Conservation (phyloP, 1,140 invertebrate species). For the Drosophila murphyi region DNA sequence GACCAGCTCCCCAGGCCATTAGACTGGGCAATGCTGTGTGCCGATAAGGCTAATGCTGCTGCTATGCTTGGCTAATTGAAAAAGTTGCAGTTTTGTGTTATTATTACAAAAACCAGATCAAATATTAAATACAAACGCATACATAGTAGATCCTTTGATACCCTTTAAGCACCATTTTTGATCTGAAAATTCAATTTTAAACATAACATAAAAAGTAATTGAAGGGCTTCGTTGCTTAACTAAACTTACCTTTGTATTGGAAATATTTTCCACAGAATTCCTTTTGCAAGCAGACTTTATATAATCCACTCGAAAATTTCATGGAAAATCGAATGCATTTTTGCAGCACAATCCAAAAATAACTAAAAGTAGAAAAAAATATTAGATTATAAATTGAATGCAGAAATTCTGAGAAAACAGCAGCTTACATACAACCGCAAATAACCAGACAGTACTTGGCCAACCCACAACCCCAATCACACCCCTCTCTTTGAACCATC, state of each 20-base stretch:
- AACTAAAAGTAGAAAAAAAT: background rate
- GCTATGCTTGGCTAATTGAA: conserved; percentile 65
- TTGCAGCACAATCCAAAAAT: conserved; percentile 1
- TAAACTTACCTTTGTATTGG: too few relatives aligned
- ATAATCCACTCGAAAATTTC: background rate
- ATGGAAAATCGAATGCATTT: too few relatives aligned
- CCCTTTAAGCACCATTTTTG: too few relatives aligned
- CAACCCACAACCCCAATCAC: background rate
- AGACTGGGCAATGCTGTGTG: conserved; percentile 27
- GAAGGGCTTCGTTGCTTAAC: too few relatives aligned
- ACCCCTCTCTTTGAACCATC: background rate
- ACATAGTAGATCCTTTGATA: background rate
- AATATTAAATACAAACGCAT: conserved; percentile 25
- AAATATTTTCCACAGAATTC: too few relatives aligned
- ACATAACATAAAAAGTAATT: too few relatives aligned
- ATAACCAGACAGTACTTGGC: background rate
- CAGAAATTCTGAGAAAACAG: background rate
- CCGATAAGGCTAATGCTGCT: conserved; percentile 64
- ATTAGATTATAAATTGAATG: conserved; percentile 1
- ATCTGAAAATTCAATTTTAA: too few relatives aligned
- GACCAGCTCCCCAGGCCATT: conserved; percentile 55
- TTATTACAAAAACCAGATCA: conserved; percentile 30
- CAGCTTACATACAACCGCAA: background rate
- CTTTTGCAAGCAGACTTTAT: too few relatives aligned
- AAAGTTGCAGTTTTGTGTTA: conserved; percentile 64